A percentile compares a stretch with the other conserved stretches of the same genome.
These are phyloP conservation scores for Ceratoteleas bidentatus DNA, from an alignment of 1,140 invertebrate species.

Conservation along the genomic window DNA sequence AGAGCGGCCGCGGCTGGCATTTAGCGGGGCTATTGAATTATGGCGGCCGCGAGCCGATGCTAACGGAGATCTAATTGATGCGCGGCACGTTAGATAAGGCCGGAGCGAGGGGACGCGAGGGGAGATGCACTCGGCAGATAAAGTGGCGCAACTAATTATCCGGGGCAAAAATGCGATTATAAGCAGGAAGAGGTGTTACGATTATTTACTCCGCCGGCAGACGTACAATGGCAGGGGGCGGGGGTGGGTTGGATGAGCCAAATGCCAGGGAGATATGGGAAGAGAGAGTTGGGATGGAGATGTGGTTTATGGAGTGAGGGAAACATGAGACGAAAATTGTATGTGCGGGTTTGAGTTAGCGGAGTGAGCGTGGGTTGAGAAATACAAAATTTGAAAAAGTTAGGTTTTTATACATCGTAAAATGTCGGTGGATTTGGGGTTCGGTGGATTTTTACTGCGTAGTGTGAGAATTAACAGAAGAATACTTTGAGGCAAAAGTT, in stretches of 20 bases:
- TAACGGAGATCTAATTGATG: slow-evolving; percentile 43
- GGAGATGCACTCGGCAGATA: slow-evolving; percentile 20
- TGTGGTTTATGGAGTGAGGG: too few species aligned
- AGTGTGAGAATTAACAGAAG: too few species aligned
- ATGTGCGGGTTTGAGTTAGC: too few species aligned
- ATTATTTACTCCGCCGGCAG: not conserved
- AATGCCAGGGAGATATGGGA: too few species aligned
- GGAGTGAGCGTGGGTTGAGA: too few species aligned
- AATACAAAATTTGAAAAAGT: too few species aligned
- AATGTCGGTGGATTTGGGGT: too few species aligned
- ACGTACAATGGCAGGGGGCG: not conserved
- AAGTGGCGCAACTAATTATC: slow-evolving; percentile 33
- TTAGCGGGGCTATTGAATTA: slow-evolving; percentile 46
- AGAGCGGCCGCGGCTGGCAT: slow-evolving; percentile 38
- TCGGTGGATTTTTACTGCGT: too few species aligned
- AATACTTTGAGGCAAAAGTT: too few species aligned
- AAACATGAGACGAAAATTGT: too few species aligned
- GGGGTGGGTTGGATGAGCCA: not conserved
- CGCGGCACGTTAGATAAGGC: slow-evolving; percentile 33
- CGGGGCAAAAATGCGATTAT: slow-evolving; percentile 16
- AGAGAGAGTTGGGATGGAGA: too few species aligned
- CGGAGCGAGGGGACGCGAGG: slow-evolving; percentile 14
- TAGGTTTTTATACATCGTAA: too few species aligned
- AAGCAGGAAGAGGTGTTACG: slow-evolving; percentile 7
- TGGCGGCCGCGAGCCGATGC: slow-evolving; percentile 12